Conservation (phyloP, 2,888 invertebrate genomes). For the Drosophila prostipennis region DNA sequence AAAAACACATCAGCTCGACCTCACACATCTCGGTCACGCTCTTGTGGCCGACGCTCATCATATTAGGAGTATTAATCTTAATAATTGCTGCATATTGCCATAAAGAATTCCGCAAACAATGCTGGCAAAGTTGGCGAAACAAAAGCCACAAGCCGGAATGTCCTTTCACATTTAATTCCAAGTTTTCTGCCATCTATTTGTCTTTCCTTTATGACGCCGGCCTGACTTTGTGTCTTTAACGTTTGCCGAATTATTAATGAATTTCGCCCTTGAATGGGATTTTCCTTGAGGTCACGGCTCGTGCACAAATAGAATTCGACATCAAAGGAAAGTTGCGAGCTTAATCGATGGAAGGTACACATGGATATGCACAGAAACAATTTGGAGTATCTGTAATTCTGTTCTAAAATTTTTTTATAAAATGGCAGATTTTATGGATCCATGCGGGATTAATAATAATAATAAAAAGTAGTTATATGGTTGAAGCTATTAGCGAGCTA, state of each 20-base stretch:
- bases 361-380: background rate
- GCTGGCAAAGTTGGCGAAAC: slow-evolving; percentile 45
- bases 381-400: background rate
- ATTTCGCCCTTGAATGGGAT: slow-evolving; percentile 19
- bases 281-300: slow-evolving; percentile 9
- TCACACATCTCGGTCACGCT: slow-evolving; percentile 35
- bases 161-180: slow-evolving; percentile 13
- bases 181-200: slow-evolving; percentile 43
- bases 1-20: slow-evolving; percentile 70
- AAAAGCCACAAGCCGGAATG: slow-evolving; percentile 45
- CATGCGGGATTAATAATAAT: too few species aligned
- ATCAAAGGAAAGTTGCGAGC: slow-evolving; percentile 23
- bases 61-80: slow-evolving; percentile 72
- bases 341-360: slow-evolving; percentile 19
- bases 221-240: slow-evolving; percentile 28
- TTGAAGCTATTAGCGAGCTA: too few species aligned
- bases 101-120: slow-evolving; percentile 60
- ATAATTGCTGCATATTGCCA: slow-evolving; percentile 63
- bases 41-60: slow-evolving; percentile 32
- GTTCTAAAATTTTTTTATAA: too few species aligned
- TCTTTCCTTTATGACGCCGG: slow-evolving; percentile 16
- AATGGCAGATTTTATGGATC: too few species aligned
- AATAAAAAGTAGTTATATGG: too few species aligned
- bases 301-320: slow-evolving; percentile 31
- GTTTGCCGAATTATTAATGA: slow-evolving; percentile 44